Evolutionary conservation across 2,113 vertebrate genomes (phyloP).

Genomic region (Brienomyrus brachyistius): DNA sequence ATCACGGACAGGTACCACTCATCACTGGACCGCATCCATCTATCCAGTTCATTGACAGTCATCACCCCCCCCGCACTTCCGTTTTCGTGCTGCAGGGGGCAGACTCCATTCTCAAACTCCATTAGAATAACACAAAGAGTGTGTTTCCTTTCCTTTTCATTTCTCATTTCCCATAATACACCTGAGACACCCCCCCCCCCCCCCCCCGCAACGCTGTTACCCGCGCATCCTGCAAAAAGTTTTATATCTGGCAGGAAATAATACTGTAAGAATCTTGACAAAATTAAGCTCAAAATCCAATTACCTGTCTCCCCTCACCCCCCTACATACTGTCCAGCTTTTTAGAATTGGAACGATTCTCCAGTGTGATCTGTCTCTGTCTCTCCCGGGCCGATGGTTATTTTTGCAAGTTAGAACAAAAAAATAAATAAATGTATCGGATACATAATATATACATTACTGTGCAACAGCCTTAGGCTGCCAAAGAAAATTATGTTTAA

Average conservation of each 20-base stretch:
- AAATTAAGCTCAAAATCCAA: not conserved
- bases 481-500: not conserved
- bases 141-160: slow-evolving; percentile 8
- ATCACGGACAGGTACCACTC: not conserved
- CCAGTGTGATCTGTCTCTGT: not conserved
- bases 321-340: not conserved
- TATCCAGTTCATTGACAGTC: not conserved
- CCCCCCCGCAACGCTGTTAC: not conserved
- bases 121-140: slow-evolving; percentile 8
- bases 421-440: not conserved
- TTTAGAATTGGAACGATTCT: not conserved
- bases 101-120: not conserved
- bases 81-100: not conserved
- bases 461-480: not conserved
- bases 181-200: slow-evolving; percentile 1
- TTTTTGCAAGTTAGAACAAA: not conserved
- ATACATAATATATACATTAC: not conserved
- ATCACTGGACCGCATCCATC: not conserved
- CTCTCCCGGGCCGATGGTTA: not conserved
- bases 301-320: not conserved
- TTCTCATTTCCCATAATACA: slow-evolving; percentile 23
- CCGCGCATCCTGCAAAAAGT: not conserved
- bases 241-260: slow-evolving; percentile 10
- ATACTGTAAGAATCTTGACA: not conserved
- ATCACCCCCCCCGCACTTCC: not conserved